Evolutionary conservation across 1,140 invertebrate genomes (phyloP), one percentile per base, ranked within the genome.

Genomic region (Papilio dardanus): DNA sequence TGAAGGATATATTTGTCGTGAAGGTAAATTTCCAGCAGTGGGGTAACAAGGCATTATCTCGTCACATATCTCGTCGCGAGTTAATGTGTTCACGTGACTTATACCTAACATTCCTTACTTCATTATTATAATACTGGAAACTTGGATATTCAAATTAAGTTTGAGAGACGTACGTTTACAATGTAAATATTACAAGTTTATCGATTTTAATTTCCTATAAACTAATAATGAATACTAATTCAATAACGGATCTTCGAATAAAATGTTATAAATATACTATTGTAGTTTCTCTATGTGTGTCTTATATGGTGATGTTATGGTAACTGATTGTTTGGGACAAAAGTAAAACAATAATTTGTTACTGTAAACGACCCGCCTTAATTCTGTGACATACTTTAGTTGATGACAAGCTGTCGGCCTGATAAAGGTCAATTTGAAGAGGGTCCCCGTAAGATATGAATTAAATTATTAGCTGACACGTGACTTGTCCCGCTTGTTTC

Each of bases 11-110:
- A 91, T 86, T 83, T 82, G 82, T 85, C 83, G 86, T 88, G 79
- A 88, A 89, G 87, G 89, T 90, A 88, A 92, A 92, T 92, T 92
- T 90, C 89, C 89, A 88, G 87, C 85, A 84, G 83, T 84, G 85
- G 75, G 80, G 77, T 88, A 87, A 88, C 89, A 88, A 92, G 79
- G 84, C 90, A 90, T 92, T 91, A 89, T 88, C 86, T 86, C 86
- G 82, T 92, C 88, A 86, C 80, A 80, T 77, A 81, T 82, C 83
- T 80, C 80, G 77, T 71, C 76, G 73, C 71, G 78, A 74, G 84
- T 81, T 84, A 86, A 84, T 82, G 79, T 74, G 71, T 66, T 78
- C 68, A 66, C 67, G 75, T 50, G 80, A 81, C 78, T 81, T 81
- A 86, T 84, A 28, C 21, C 24, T 54, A 78, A 81, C 82, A 86